Base-by-base conservation (phyloP, 2,888 invertebrate genomes). In the Leucophenga maculata region DNA sequence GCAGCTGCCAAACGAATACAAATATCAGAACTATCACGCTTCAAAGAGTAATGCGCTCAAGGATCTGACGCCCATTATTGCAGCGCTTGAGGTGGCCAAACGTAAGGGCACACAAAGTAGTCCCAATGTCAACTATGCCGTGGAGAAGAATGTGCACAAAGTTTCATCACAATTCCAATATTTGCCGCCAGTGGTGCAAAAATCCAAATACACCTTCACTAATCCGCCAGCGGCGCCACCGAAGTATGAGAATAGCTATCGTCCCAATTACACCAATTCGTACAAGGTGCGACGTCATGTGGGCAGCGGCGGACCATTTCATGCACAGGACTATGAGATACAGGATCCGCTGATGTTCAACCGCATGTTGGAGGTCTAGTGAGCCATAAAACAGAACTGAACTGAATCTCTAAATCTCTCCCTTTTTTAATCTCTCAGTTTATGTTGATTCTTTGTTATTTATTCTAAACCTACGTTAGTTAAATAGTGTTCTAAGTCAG, bases 61-160 rank as follows among this genome's bases (percentile, higher is more conserved):
- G 39, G 84, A 87, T 74, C 69, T 86, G 31, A 75, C 86, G 3
- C 86, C 86, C 22, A 87, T 86, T 14, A 83, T 87, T 46, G 86
- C 87, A 4, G 86, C 86, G 0, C 62, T 86, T 54, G 87, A 87
- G 71, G 86, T 86, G 68, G 85, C 86, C 69, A 85, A 86, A 52
- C 77, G 78, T 0, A 79, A 80, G 26, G 77, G 75, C 14, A 64
- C 73, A 1, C 67, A 3, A 57, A 39, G 39, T 52, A 76, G 65
- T 9, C 73, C 74, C 0, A 75, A 74, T 16, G 79, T 82, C 0
- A 80, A 79, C 32, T 87, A 83, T 72, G 68, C 85, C 20, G 78
- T 86, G 14, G 86, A 86, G 69, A 87, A 86, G 67, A 85, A 85
- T 71, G 80, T 86, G 44, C 80, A 87, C 57, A 87, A 86, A 66